phyloP scores from a whole-genome alignment of 2,797 vertebrate genomes.

The Potorous gilbertii region DNA sequence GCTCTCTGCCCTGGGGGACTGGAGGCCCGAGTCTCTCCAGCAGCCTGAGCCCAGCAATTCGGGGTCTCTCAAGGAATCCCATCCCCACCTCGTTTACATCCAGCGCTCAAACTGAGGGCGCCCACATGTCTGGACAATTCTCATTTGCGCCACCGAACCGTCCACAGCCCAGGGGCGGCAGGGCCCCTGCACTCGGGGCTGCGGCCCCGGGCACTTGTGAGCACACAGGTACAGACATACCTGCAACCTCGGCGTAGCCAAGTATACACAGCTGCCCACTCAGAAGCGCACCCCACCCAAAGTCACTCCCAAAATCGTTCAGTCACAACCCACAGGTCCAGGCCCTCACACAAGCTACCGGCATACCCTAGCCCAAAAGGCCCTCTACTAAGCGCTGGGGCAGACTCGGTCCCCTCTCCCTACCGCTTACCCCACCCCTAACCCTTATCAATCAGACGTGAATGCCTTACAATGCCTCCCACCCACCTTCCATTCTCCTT shows the following conservation, averaged over 20 bases:
- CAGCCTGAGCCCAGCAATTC: no score
- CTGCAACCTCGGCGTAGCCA: background rate
- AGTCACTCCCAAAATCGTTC: no score
- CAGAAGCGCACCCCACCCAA: background rate
- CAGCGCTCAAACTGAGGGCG: no score
- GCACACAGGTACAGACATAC: no score
- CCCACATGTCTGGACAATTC: no score
- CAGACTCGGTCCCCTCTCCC: background rate
- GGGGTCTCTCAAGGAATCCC: background rate
- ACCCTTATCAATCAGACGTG: background rate
- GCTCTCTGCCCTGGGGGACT: no score
- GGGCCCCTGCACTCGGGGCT: no score
- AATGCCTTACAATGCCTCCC: background rate
- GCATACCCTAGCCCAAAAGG: background rate
- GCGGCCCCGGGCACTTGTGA: no score
- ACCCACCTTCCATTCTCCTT: background rate
- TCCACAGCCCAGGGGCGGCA: background rate
- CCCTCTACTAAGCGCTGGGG: background rate
- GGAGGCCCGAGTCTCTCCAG: no score
- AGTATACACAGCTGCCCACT: background rate
- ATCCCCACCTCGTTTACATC: rapidly evolving
- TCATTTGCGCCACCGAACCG: no score
- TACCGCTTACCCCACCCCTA: background rate
- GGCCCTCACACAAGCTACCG: rapidly evolving
- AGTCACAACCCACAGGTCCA: background rate